phyloP scores from a whole-genome alignment of 2,113 vertebrate genomes.

The Picathartes gymnocephalus region DNA sequence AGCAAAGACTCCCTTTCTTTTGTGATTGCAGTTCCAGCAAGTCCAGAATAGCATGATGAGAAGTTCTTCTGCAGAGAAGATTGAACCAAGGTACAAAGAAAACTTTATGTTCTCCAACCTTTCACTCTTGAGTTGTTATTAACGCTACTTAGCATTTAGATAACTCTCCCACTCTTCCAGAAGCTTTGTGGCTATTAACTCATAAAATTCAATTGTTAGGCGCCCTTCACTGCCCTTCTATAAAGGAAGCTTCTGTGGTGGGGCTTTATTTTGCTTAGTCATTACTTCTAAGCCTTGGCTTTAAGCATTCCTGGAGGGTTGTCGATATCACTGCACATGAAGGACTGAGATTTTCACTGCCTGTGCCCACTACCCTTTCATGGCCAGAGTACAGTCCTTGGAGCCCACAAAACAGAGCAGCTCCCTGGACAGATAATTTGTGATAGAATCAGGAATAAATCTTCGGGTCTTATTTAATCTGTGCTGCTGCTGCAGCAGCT shows the following conservation, averaged over 20 bases:
- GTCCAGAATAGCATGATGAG: slow-evolving; percentile 94
- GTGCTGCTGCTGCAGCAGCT: background rate
- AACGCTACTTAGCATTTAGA: slow-evolving; percentile 8
- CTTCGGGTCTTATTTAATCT: background rate
- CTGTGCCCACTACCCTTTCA: background rate
- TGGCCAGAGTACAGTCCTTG: background rate
- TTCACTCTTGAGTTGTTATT: background rate
- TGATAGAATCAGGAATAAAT: background rate
- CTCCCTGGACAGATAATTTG: background rate
- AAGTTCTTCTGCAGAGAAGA: slow-evolving; percentile 83
- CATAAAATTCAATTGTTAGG: background rate
- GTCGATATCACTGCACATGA: background rate
- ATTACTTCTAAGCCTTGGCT: background rate
- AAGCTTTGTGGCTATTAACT: background rate
- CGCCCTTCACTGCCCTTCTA: background rate
- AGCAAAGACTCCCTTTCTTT: background rate
- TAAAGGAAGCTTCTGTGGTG: background rate
- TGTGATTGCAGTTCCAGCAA: slow-evolving; percentile 86
- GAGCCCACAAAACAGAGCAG: background rate
- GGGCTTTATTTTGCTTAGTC: background rate
- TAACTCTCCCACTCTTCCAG: background rate
- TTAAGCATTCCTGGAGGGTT: background rate
- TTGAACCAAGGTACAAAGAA: slow-evolving; percentile 86
- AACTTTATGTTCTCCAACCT: background rate
- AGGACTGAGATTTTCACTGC: background rate